Percentiles rank a stretch among this genome's conserved stretches.
Conservation (phyloP, 2,797 vertebrate genomes). For the Fringilla coelebs region DNA sequence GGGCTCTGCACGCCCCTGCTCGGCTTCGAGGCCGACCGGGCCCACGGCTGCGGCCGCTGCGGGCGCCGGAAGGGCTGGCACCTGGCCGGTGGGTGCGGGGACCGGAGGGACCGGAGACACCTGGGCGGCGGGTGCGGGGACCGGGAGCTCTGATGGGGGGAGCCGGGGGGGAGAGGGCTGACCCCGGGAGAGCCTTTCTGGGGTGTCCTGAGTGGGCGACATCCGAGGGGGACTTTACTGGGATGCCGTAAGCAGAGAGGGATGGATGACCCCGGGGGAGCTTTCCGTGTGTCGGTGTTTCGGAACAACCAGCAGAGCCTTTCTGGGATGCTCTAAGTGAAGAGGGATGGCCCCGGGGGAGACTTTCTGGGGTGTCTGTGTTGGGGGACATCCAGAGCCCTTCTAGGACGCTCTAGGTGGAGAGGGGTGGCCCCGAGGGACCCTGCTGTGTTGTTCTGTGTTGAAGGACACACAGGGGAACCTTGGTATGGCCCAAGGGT, state of each 20-base stretch:
- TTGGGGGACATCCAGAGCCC: not conserved
- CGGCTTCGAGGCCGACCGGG: constrained; percentile 86
- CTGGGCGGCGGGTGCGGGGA: not conserved
- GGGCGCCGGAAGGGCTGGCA: constrained; percentile 94
- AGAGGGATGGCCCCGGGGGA: not conserved
- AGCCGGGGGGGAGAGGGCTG: not conserved
- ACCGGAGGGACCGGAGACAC: not conserved
- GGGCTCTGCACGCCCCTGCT: constrained; percentile 89
- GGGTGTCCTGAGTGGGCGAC: not conserved
- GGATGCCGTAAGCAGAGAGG: no score
- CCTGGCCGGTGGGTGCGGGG: constrained; percentile 80
- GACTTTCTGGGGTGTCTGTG: not conserved
- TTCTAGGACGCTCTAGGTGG: not conserved
- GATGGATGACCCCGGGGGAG: no score
- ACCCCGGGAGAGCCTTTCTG: not conserved
- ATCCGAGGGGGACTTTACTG: not conserved
- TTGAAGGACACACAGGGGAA: not conserved
- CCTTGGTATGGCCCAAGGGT: not conserved
- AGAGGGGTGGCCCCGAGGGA: not conserved
- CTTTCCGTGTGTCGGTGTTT: not conserved
- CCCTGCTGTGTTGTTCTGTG: no score
- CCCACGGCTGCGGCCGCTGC: constrained; percentile 77
- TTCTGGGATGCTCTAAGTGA: not conserved
- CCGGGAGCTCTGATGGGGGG: not conserved
- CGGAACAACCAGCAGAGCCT: not conserved